Percentiles rank a stretch among this genome's conserved stretches.
Conservation (phyloP, 2,888 invertebrate species). For the Pseudeuparius sepicola region DNA sequence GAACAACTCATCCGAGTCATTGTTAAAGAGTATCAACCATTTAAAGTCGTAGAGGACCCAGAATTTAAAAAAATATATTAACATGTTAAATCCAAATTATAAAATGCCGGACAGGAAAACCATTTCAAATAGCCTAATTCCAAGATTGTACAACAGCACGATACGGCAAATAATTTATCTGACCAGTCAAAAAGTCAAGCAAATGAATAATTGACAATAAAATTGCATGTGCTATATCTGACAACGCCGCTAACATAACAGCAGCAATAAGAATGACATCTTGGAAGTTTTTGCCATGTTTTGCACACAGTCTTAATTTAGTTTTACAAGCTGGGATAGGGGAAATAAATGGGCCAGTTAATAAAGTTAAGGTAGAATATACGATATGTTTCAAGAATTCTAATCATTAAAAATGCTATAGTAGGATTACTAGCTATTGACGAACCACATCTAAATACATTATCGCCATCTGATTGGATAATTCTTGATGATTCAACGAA, state of each 20-base stretch:
- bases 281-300: constrained; percentile 12
- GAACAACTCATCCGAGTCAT: constrained; percentile 11
- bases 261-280: constrained; percentile 8
- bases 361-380: constrained; percentile 12
- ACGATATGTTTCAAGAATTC: too few species aligned
- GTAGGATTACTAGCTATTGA: constrained; percentile 4
- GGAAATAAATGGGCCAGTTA: constrained; percentile 6
- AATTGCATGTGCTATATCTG: constrained; percentile 12
- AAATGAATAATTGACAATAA: constrained; percentile 11
- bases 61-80: constrained; percentile 14
- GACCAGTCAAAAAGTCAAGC: constrained; percentile 3
- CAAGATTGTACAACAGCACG: too few species aligned
- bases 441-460: constrained; percentile 3
- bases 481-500: constrained; percentile 6
- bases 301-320: constrained; percentile 14
- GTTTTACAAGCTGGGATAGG: constrained; percentile 8
- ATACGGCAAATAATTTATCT: constrained; percentile 15
- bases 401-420: constrained; percentile 1
- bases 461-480: constrained; percentile 6
- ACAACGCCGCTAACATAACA: constrained; percentile 14
- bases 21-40: constrained; percentile 13
- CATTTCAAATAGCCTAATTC: constrained; percentile 9
- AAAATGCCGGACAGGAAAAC: constrained; percentile 11
- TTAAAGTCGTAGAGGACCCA: constrained; percentile 13
- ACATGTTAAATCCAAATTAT: constrained; percentile 12